Conservation (phyloP, 2,113 vertebrate genomes). For the Cyprinus carpio region DNA sequence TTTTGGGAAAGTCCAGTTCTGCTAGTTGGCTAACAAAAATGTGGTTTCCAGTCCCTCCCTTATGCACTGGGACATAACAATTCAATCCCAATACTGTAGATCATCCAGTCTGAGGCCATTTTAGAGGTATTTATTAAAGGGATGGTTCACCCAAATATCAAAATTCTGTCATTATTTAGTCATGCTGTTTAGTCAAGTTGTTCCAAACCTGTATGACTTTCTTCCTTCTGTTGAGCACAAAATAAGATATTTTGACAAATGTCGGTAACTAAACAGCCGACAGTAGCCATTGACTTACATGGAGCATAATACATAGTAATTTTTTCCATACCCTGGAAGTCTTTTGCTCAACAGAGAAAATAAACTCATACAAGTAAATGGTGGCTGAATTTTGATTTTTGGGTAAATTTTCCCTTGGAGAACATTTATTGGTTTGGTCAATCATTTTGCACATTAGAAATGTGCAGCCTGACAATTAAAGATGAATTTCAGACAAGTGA, state of each 20-base stretch:
- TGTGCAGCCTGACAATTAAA: not conserved
- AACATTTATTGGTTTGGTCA: not conserved
- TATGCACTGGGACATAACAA: not conserved
- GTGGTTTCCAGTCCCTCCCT: not conserved
- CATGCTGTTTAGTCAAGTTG: not conserved
- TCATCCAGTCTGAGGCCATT: not conserved
- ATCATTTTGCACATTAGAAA: not conserved
- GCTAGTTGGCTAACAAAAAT: not conserved
- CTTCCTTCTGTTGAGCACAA: not conserved
- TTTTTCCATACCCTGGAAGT: not conserved
- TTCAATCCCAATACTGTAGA: not conserved
- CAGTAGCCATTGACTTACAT: too few species aligned
- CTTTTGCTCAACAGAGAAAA: not conserved
- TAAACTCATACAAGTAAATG: not conserved
- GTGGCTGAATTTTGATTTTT: too few species aligned
- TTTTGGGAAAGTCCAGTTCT: slow-evolving; percentile 28
- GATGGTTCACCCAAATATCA: not conserved
- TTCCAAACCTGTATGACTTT: not conserved
- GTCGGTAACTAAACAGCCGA: not conserved
- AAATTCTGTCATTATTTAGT: not conserved
- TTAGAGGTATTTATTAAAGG: not conserved
- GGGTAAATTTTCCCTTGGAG: not conserved
- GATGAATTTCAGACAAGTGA: not conserved
- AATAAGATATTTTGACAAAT: not conserved
- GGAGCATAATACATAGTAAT: not conserved